A percentile compares a stretch with the other conserved stretches of the same genome.
phyloP scores from a whole-genome alignment of 2,113 vertebrate species.

The Acanthisitta chloris region DNA sequence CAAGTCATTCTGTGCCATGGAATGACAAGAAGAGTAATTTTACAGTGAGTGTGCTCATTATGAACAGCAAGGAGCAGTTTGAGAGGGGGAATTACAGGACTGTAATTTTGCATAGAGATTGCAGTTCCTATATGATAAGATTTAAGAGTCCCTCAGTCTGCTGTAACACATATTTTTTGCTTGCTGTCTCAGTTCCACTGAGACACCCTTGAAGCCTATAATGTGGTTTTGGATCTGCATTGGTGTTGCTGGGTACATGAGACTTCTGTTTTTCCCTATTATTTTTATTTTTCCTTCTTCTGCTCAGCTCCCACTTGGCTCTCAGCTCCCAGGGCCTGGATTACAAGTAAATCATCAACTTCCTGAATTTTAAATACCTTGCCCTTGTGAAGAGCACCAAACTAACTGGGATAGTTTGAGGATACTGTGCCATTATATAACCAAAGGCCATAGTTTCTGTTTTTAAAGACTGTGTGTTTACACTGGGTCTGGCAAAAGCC shows the following conservation, averaged over 20 bases:
- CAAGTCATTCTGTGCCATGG: not conserved
- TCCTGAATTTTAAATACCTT: constrained; percentile 7
- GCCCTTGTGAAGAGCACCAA: not conserved
- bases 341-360: not conserved
- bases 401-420: not conserved
- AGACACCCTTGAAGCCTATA: not conserved
- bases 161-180: not conserved
- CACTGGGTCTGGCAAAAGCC: not conserved
- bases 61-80: not conserved
- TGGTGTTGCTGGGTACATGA: not conserved
- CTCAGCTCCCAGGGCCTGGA: not conserved
- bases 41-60: not conserved
- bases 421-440: not conserved
- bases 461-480: not conserved
- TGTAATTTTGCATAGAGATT: not conserved
- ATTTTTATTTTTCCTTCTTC: not conserved
- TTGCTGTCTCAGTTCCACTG: not conserved
- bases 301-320: not conserved
- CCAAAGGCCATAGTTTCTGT: not conserved
- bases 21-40: not conserved
- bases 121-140: not conserved
- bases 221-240: not conserved
- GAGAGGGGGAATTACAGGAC: not conserved
- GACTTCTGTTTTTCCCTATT: not conserved
- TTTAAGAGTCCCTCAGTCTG: not conserved